Evolutionary conservation across 2,888 invertebrate species (phyloP).

Genomic region (Pheosia tremula): DNA sequence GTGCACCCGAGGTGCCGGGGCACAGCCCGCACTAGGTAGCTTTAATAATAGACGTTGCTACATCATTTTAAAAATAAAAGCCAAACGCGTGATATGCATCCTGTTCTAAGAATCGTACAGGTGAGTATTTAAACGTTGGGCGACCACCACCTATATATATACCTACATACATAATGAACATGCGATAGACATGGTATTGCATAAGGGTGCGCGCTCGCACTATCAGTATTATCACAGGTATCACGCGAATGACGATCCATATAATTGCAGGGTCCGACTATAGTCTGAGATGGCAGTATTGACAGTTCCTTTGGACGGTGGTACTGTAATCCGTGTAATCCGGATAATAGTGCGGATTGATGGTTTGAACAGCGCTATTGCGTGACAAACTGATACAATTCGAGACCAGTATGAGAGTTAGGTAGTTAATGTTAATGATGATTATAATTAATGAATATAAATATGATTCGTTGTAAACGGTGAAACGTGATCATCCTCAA

Average conservation of each 20-base stretch:
- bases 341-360: too few species aligned
- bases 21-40: conserved; percentile 29
- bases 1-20: conserved; percentile 20
- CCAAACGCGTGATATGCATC: conserved; percentile 5
- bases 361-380: too few species aligned
- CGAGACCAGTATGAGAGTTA: conserved; percentile 12
- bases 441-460: conserved; percentile 20
- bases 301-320: too few species aligned
- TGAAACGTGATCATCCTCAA: conserved; percentile 51
- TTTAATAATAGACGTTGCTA: conserved; percentile 24
- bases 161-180: background rate
- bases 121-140: background rate
- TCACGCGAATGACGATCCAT: too few species aligned
- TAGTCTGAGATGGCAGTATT: too few species aligned
- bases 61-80: conserved; percentile 17
- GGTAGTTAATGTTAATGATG: conserved; percentile 15
- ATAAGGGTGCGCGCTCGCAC: too few species aligned
- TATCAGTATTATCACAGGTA: too few species aligned
- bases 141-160: background rate
- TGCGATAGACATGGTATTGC: background rate
- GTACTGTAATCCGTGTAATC: too few species aligned
- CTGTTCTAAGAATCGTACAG: conserved; percentile 18
- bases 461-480: conserved; percentile 45
- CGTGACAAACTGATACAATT: conserved; percentile 27
- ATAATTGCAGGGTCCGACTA: too few species aligned